These are phyloP conservation scores for Scaptomyza tumidula DNA, from an alignment of 2,888 invertebrate species.

Conservation along the genomic window DNA sequence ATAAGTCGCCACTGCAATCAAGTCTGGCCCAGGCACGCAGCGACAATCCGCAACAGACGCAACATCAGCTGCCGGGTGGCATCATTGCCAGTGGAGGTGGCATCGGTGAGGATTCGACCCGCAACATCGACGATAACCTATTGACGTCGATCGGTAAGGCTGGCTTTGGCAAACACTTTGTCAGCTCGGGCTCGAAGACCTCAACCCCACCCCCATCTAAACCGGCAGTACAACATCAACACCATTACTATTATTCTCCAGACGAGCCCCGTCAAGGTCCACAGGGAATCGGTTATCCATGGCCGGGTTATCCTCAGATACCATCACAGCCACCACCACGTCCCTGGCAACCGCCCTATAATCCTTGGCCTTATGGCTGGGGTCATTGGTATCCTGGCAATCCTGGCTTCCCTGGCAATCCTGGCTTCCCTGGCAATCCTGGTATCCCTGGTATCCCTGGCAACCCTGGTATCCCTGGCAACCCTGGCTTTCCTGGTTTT, in stretches of 20 bases:
- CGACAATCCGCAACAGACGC: slow-evolving; percentile 31
- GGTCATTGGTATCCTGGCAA: slow-evolving; percentile 20
- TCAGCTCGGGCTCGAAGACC: slow-evolving; percentile 40
- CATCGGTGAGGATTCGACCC: slow-evolving; percentile 43
- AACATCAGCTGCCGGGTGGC: slow-evolving; percentile 7
- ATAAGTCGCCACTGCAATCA: slow-evolving; percentile 54
- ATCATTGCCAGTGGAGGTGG: slow-evolving; percentile 4
- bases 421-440: slow-evolving; percentile 28
- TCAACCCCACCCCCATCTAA: slow-evolving; percentile 43
- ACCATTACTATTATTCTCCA: slow-evolving; percentile 69
- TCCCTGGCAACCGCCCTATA: slow-evolving; percentile 46
- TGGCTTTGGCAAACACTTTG: slow-evolving; percentile 64
- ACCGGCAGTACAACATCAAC: slow-evolving; percentile 59
- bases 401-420: slow-evolving; percentile 30
- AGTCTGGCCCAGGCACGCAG: slow-evolving; percentile 46
- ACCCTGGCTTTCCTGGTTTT: slow-evolving; percentile 28
- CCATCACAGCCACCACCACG: slow-evolving; percentile 38
- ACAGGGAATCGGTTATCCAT: slow-evolving; percentile 44
- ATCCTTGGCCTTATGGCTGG: slow-evolving; percentile 21
- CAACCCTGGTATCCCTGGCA: slow-evolving; percentile 32
- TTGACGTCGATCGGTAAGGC: slow-evolving; percentile 68
- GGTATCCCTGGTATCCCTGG: slow-evolving; percentile 40
- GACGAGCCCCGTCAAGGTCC: slow-evolving; percentile 60
- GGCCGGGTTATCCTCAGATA: slow-evolving; percentile 39
- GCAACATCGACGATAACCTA: slow-evolving; percentile 58